phyloP scores from a whole-genome alignment of 2,888 invertebrate species.

The Diaperis boleti region DNA sequence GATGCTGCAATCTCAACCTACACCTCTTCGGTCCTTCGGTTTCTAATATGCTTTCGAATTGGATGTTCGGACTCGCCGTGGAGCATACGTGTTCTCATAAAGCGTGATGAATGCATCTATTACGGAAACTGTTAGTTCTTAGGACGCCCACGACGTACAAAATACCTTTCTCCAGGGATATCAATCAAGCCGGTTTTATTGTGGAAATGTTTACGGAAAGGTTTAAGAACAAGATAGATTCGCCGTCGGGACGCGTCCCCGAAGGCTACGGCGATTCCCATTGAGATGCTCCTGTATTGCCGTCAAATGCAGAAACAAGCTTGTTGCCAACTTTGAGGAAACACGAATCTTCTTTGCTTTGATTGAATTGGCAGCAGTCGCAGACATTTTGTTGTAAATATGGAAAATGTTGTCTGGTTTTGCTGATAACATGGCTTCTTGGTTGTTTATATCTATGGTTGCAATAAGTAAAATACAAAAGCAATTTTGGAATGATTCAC shows the following conservation, averaged over 20 bases:
- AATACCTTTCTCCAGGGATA: constrained; percentile 46
- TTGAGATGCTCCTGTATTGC: constrained; percentile 16
- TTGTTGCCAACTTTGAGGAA: background rate
- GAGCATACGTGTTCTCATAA: constrained; percentile 18
- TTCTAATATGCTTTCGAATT: constrained; percentile 26
- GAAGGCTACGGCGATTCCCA: constrained; percentile 21
- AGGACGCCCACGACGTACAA: constrained; percentile 43
- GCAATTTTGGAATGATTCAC: no score
- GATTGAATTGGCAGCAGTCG: background rate
- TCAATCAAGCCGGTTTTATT: constrained; percentile 44
- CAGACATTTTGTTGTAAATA: background rate
- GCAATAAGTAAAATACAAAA: no score
- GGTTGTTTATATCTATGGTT: no score
- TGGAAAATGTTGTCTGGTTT: background rate
- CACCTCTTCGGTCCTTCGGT: background rate
- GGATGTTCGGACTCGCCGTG: background rate
- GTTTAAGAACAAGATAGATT: constrained; percentile 41
- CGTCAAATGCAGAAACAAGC: constrained; percentile 23
- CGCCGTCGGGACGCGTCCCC: constrained; percentile 34
- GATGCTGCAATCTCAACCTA: constrained; percentile 24
- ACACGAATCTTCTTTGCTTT: background rate
- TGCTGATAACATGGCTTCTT: no score
- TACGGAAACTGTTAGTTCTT: constrained; percentile 31
- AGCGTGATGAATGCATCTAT: constrained; percentile 43
- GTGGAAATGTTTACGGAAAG: constrained; percentile 38